Percentiles rank a stretch among this genome's conserved stretches.
Evolutionary conservation across 2,797 vertebrate species (phyloP).

Genomic region (Hypotaenidia okinawae): DNA sequence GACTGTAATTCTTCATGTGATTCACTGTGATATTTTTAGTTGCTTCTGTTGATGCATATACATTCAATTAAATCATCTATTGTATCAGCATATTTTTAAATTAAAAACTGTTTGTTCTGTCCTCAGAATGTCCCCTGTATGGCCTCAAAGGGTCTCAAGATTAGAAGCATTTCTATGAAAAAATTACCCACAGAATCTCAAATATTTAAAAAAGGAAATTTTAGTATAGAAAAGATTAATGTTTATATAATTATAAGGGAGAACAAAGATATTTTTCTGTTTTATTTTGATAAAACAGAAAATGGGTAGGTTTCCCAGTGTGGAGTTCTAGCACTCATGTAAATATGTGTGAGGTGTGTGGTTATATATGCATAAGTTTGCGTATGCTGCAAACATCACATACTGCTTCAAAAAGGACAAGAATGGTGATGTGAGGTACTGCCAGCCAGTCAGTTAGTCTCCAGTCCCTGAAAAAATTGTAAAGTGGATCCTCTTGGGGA

Average conservation of each 20-base stretch:
- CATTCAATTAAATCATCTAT: neutral
- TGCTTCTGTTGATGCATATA: neutral
- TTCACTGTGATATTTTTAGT: neutral
- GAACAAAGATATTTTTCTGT: neutral
- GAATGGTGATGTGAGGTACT: neutral
- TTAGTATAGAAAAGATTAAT: neutral
- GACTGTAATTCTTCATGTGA: neutral
- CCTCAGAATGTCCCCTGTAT: neutral
- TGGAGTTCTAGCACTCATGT: neutral
- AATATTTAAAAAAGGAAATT: neutral
- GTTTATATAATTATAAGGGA: neutral
- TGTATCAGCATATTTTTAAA: neutral
- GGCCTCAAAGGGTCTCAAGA: neutral
- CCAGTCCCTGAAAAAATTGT: neutral
- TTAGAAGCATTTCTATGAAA: neutral
- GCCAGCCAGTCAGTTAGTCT: neutral
- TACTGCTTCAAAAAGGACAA: neutral
- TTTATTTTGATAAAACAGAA: neutral
- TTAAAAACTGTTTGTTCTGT: neutral
- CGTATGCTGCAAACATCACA: neutral
- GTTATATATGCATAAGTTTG: neutral
- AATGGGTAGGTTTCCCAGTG: neutral
- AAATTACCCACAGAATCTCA: neutral
- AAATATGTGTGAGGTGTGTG: neutral
- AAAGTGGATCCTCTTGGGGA: neutral